A percentile compares a stretch with the other conserved stretches of the same genome.
Conservation (phyloP, 92 coral and sea anemone species). For the Phenganax stokvisi region DNA sequence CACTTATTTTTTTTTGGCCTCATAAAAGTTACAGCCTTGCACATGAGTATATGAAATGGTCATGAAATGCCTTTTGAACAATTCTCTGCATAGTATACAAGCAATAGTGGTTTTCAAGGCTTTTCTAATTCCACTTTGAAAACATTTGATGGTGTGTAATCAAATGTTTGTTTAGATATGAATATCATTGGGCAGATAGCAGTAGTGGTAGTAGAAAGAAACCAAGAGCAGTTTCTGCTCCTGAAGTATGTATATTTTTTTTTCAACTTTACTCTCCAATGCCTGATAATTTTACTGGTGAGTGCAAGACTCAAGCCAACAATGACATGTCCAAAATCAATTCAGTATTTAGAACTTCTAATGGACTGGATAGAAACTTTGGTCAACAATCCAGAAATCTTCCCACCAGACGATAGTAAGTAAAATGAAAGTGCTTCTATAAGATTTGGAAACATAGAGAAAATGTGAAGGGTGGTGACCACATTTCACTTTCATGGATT, state of each 20-base stretch:
- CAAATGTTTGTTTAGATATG: conserved; percentile 57
- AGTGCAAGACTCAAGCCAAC: too few relatives aligned
- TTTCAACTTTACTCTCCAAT: background rate
- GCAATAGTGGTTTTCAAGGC: too few relatives aligned
- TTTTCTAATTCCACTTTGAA: too few relatives aligned
- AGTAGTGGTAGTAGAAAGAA: conserved; percentile 84
- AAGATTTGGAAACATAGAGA: background rate
- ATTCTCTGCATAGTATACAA: too few relatives aligned
- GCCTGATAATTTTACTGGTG: background rate
- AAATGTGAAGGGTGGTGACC: background rate
- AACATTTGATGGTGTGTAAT: too few relatives aligned
- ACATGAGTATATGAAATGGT: too few relatives aligned
- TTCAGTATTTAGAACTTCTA: conserved; percentile 69
- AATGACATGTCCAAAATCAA: background rate
- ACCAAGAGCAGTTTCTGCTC: conserved; percentile 95
- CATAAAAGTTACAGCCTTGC: too few relatives aligned
- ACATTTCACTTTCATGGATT: background rate
- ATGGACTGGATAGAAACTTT: conserved; percentile 88
- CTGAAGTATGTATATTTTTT: conserved; percentile 44
- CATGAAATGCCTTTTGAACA: too few relatives aligned
- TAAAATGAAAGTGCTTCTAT: background rate
- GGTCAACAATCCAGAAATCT: conserved; percentile 89
- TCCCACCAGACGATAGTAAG: conserved; percentile 82
- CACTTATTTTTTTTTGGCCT: too few relatives aligned
- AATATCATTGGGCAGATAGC: conserved; percentile 98